A percentile compares a stretch with the other conserved stretches of the same genome.
These are phyloP conservation scores for Grammomys dolichurus DNA, from an alignment of 2,113 vertebrate genomes.

Conservation along the genomic window DNA sequence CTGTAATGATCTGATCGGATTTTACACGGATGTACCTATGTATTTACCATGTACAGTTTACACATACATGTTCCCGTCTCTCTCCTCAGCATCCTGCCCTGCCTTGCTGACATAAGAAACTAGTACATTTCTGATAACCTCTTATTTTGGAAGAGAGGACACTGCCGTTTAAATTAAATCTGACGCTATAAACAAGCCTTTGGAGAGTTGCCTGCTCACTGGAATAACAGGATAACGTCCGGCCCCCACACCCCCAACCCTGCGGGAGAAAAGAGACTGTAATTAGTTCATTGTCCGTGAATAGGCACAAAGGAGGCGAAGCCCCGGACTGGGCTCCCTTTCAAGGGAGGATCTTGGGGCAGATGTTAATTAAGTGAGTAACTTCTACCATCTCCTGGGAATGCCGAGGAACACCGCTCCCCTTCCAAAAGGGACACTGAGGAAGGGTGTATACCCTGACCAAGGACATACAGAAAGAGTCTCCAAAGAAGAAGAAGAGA, in stretches of 20 bases:
- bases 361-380: constrained; percentile 69
- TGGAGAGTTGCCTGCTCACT: constrained; percentile 52
- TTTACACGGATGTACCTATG: not conserved
- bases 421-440: not conserved
- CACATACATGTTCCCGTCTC: not conserved
- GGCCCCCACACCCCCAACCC: constrained; percentile 37
- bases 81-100: not conserved
- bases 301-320: not conserved
- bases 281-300: constrained; percentile 75
- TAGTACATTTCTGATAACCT: constrained; percentile 74
- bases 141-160: constrained; percentile 71
- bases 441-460: not conserved
- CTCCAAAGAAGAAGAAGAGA: not conserved
- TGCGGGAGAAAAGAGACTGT: constrained; percentile 17
- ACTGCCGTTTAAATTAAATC: constrained; percentile 69
- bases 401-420: not conserved
- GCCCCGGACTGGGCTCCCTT: not conserved
- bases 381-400: constrained; percentile 53
- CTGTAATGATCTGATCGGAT: constrained; percentile 1
- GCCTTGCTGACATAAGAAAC: constrained; percentile 55
- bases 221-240: constrained; percentile 70
- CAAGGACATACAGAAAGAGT: not conserved
- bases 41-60: constrained; percentile 58
- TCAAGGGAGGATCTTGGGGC: constrained; percentile 33
- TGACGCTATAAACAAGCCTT: constrained; percentile 76